These are phyloP conservation scores for Enteromius afrohamiltoni DNA, from an alignment of 2,797 vertebrate genomes.

Conservation along the genomic window DNA sequence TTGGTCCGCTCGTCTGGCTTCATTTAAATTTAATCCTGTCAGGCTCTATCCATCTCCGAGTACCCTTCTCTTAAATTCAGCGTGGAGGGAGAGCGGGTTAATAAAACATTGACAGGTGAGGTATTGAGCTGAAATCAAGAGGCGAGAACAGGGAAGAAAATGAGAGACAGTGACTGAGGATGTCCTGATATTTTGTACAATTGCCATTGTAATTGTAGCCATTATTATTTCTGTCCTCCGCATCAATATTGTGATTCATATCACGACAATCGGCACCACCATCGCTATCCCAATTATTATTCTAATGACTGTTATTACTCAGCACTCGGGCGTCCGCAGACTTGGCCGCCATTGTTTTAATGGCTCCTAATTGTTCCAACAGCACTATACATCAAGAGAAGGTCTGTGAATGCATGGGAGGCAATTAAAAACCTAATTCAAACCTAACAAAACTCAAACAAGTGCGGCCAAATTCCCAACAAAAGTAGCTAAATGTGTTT, in stretches of 20 bases:
- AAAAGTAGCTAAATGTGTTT: constrained; percentile 62
- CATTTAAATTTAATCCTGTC: constrained; percentile 73
- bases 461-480: constrained; percentile 49
- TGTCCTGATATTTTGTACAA: constrained; percentile 66
- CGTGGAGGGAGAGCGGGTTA: constrained; percentile 45
- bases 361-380: constrained; percentile 67
- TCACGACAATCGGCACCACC: constrained; percentile 71
- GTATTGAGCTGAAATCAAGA: constrained; percentile 52
- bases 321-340: constrained; percentile 70
- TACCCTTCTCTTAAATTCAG: constrained; percentile 58
- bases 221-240: constrained; percentile 75
- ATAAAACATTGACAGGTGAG: constrained; percentile 63
- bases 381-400: constrained; percentile 63
- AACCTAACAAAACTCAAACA: constrained; percentile 41
- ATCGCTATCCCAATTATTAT: constrained; percentile 77
- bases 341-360: constrained; percentile 72
- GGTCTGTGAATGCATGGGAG: constrained; percentile 43
- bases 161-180: constrained; percentile 52
- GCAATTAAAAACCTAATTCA: constrained; percentile 67
- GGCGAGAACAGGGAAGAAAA: constrained; percentile 30
- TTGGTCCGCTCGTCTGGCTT: constrained; percentile 58
- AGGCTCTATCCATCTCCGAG: constrained; percentile 74
- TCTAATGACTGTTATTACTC: constrained; percentile 82
- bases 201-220: constrained; percentile 76
- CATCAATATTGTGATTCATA: constrained; percentile 84